These are phyloP conservation scores for Mesodorylaimus sp. DNA, from an alignment of 2,888 invertebrate species.

Conservation along the genomic window DNA sequence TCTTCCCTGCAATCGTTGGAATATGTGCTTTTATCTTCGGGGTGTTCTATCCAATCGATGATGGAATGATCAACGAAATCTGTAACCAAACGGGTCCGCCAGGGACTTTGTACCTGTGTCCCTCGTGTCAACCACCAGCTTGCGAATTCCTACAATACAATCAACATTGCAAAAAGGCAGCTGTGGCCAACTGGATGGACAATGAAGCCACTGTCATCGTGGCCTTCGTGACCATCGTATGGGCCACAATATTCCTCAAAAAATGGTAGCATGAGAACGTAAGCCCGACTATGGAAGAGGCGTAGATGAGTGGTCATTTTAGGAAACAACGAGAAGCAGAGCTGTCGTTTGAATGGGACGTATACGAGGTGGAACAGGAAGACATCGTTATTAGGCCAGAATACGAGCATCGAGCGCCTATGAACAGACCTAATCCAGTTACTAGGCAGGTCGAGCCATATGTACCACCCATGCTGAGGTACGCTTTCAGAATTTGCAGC, in stretches of 20 bases:
- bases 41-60: no score
- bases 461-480: background rate
- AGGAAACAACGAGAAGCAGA: background rate
- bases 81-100: background rate
- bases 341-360: conserved; percentile 1
- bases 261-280: background rate
- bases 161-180: background rate
- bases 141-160: background rate
- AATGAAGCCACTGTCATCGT: background rate
- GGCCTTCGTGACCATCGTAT: background rate
- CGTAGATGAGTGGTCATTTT: no score
- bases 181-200: background rate
- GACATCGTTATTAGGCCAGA: background rate
- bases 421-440: background rate
- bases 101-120: no score
- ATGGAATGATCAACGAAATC: background rate
- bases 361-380: background rate
- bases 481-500: no score
- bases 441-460: background rate
- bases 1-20: background rate
- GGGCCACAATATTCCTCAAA: background rate
- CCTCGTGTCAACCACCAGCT: background rate
- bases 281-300: no score
- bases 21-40: background rate
- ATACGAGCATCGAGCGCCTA: background rate